Evolutionary conservation across 1,140 invertebrate genomes (phyloP).

Genomic region (Coelopa frigida): DNA sequence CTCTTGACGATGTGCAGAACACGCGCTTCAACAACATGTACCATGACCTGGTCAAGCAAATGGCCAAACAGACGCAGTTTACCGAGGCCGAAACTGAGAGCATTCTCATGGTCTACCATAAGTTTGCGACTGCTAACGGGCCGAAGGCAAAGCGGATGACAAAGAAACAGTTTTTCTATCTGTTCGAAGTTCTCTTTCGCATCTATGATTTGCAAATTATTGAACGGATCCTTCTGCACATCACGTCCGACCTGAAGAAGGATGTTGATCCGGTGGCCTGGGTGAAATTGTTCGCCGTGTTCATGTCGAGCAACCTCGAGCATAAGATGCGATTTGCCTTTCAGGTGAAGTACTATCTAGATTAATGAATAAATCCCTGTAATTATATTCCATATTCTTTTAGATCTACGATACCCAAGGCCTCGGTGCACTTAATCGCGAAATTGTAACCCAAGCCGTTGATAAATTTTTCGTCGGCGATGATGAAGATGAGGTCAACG

Average conservation of each 20-base stretch:
- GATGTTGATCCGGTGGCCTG: slow-evolving; percentile 28
- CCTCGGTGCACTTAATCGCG: slow-evolving; percentile 23
- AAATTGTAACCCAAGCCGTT: slow-evolving; percentile 28
- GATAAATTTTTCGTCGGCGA: slow-evolving; percentile 34
- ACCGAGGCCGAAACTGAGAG: slow-evolving; percentile 25
- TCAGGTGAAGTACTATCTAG: slow-evolving; percentile 20
- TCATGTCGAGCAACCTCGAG: slow-evolving; percentile 23
- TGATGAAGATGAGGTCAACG: slow-evolving; percentile 36
- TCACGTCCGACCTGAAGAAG: slow-evolving; percentile 25
- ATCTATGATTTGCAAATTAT: slow-evolving; percentile 34
- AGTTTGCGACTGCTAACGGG: slow-evolving; percentile 31
- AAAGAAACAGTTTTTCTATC: slow-evolving; percentile 29
- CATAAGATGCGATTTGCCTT: slow-evolving; percentile 28
- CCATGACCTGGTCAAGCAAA: slow-evolving; percentile 14
- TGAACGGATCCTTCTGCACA: slow-evolving; percentile 30
- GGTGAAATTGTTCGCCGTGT: slow-evolving; percentile 32
- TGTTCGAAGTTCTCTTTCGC: slow-evolving; percentile 30
- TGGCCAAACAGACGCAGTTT: slow-evolving; percentile 21
- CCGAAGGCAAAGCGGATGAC: slow-evolving; percentile 27
- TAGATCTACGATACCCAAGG: slow-evolving; percentile 31
- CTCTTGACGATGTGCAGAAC: slow-evolving; percentile 37
- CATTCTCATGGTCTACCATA: slow-evolving; percentile 36
- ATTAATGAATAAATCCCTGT: no score
- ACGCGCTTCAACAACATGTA: slow-evolving; percentile 27
- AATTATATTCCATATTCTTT: no score